Evolutionary conservation across 1,140 invertebrate genomes (phyloP).

Genomic region (Holotrichia oblita): DNA sequence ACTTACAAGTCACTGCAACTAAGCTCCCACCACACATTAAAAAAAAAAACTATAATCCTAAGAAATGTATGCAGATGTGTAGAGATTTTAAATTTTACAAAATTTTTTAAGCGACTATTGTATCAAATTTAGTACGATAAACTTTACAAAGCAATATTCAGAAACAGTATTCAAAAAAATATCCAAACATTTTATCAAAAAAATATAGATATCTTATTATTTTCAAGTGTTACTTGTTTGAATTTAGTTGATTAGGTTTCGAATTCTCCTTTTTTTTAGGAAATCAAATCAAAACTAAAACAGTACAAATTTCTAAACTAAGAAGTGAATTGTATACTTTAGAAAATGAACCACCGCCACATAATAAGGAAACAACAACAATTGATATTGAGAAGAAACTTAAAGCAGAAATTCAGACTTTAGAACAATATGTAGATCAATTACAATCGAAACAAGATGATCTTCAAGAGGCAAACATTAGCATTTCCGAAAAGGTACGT

Average conservation of each 20-base stretch:
- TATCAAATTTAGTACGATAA: no score
- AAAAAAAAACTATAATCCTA: no score
- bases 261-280: slow-evolving; percentile 44
- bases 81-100: no score
- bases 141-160: no score
- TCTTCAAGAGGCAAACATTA: slow-evolving; percentile 50
- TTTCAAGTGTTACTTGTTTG: neutral
- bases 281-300: slow-evolving; percentile 50
- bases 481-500: slow-evolving; percentile 47
- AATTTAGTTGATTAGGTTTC: no score
- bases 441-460: slow-evolving; percentile 52
- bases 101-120: no score
- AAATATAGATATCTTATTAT: no score
- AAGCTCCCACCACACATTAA: no score
- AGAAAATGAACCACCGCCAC: slow-evolving; percentile 49
- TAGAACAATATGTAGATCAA: slow-evolving; percentile 55
- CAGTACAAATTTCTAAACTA: slow-evolving; percentile 49
- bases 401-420: slow-evolving; percentile 49
- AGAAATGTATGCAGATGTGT: no score
- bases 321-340: slow-evolving; percentile 49
- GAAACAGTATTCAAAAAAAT: no score
- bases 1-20: no score
- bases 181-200: neutral
- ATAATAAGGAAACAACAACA: slow-evolving; percentile 47
- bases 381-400: slow-evolving; percentile 48